Base-by-base conservation (phyloP, 1,140 invertebrate species). In the Papilio machaon region DNA sequence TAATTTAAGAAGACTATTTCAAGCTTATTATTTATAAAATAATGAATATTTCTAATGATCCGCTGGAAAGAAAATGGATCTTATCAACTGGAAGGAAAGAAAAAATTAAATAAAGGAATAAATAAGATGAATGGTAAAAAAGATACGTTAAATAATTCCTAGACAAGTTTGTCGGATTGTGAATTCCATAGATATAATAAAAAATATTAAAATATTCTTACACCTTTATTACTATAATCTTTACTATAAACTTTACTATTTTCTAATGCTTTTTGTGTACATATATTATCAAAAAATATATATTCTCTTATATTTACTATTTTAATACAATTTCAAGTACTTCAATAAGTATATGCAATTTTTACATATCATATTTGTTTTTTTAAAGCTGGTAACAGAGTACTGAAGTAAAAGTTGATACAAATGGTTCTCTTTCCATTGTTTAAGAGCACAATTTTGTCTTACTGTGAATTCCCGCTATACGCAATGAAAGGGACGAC, bases 41-140 rank as follows among this genome's bases (percentile, higher is more conserved):
- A 17, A 54, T 8, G 8, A n/a, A 58, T 54, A 54, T 58, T n/a
- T 58, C n/a, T 19, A 43, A 43, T 6, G 38, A 58, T 7, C n/a
- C n/a, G 54, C 54, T 58, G 54, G 54, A 58, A 58, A 58, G 54
- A 58, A 10, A 58, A 58, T 19, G n/a, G 54, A 58, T 58, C 54
- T 52, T 58, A n/a, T n/a, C 17, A 19, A 9, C 8, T 9, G 8
- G 6, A 17, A 17, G 47, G 47, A 54, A 54, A 49, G 13, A 49
- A 49, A 49, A 54, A 13, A 52, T 11, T 38, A 43, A 43, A 43
- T 7, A 2, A 43, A 43, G 7, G 4, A 43, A 4, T 43, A 30
- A 30, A 30, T 30, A 30, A 30, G 23, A 30, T 30, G 23, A 30
- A 1, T 30, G 23, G 13, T 15, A 13, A 54, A 54, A 54, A 54